Evolutionary conservation across 2,888 invertebrate species (phyloP).

Genomic region (Prosapia bicincta): DNA sequence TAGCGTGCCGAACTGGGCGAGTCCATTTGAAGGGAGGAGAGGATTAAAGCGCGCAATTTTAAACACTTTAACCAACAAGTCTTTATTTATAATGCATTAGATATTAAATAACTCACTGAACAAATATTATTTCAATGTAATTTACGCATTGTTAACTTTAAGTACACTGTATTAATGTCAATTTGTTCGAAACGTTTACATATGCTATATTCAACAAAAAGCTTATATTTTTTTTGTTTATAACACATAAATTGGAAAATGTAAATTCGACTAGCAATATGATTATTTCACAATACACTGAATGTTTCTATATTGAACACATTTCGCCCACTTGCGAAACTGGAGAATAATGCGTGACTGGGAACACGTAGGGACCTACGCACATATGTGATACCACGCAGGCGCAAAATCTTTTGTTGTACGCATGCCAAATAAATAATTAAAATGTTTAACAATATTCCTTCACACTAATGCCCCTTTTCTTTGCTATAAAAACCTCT

Average conservation of each 20-base stretch:
- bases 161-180: no score
- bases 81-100: no score
- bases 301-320: not conserved
- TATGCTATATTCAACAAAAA: no score
- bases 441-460: no score
- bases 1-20: slow-evolving; percentile 23
- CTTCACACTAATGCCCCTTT: no score
- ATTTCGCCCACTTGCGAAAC: not conserved
- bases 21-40: slow-evolving; percentile 12
- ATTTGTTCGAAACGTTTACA: no score
- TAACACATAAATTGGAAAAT: no score
- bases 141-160: no score
- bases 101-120: no score
- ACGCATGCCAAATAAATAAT: not conserved
- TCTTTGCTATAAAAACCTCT: no score
- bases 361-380: not conserved
- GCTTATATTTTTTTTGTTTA: no score
- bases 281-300: not conserved
- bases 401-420: not conserved
- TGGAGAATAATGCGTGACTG: not conserved
- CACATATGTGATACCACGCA: not conserved
- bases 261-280: not conserved
- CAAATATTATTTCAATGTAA: no score
- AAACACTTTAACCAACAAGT: not conserved
- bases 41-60: not conserved